Base-by-base conservation (phyloP, 2,888 invertebrate genomes). In the Euphydryas editha region DNA sequence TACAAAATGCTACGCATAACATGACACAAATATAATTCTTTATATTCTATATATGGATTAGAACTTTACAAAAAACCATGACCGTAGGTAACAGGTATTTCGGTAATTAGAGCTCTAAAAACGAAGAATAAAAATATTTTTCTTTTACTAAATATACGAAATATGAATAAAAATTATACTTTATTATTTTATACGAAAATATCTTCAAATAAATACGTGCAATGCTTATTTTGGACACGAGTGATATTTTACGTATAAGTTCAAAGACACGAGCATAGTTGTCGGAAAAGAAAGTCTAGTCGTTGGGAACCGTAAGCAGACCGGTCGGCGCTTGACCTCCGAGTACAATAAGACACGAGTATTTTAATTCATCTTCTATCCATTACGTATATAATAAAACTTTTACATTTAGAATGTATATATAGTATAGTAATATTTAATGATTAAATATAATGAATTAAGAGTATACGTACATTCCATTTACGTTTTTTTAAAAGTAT, bases 271-370 rank as follows among this genome's bases (percentile, higher is more conserved):
- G 59, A 57, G 58, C 73, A 79, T 82, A 84, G 80, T 82, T 85
- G 81, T 82, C 81, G 85, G 87, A 90, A 90, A 90, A 90, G 91
- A 91, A 90, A 90, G 91, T 90, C 78, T 81, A 78, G 74, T 54
- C 54, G 54, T 65, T 69, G 66, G 66, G 70, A 69, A 66, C 58
- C 55, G 69, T 56, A 71, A 76, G 71, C 75, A 69, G 77, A 82
- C 81, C 86, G 86, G 85, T 85, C 84, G 81, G 84, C 81, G 85
- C 86, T 82, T 88, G 90, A 89, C 89, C 91, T 80, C 81, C 62
- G 67, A 71, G 75, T 64, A 62, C 62, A 69, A 62, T 64, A 65
- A 65, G 59, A 47, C 51, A 64, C 51, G 47, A 56, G 59, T 51
- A 44, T 61, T 47, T 66, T 68, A 58, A 71, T 71, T 61, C 66